Conservation (phyloP, 2,888 invertebrate species). For the Lithophane leautieri region DNA sequence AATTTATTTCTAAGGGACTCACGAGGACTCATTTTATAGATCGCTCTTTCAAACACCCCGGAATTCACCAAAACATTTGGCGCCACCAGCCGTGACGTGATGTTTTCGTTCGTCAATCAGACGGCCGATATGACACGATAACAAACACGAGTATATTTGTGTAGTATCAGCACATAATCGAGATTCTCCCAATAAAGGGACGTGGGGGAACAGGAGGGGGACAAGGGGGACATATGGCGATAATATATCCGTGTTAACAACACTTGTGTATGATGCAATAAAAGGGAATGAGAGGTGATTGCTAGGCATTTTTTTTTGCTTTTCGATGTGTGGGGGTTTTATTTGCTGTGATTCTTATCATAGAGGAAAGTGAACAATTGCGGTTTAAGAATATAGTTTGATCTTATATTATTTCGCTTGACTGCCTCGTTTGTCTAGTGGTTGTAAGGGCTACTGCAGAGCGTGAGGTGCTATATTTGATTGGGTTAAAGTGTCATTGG, state of each 20-base stretch:
- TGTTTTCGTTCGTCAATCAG: conserved; percentile 43
- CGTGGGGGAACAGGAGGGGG: background rate
- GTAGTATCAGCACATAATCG: conserved; percentile 35
- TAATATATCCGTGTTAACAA: conserved; percentile 45
- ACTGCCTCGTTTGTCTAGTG: background rate
- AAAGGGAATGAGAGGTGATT: background rate
- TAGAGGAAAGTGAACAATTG: background rate
- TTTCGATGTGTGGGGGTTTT: background rate
- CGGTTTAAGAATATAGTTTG: too few species aligned
- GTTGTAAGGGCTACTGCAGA: background rate
- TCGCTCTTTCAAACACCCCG: background rate
- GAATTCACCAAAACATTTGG: conserved; percentile 2
- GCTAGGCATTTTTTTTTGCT: background rate
- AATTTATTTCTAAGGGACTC: too few species aligned
- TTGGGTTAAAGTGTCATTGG: background rate
- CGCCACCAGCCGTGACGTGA: conserved; percentile 2
- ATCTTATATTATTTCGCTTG: background rate
- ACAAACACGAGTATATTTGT: conserved; percentile 43
- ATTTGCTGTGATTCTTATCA: background rate
- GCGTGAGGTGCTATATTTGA: background rate
- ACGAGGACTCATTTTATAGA: too few species aligned
- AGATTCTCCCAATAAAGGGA: conserved; percentile 19
- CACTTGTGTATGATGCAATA: conserved; percentile 24
- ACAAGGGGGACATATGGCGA: conserved; percentile 15
- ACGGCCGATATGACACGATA: conserved; percentile 31